phyloP scores from a whole-genome alignment of 1,140 invertebrate genomes.

The Varroa destructor region DNA sequence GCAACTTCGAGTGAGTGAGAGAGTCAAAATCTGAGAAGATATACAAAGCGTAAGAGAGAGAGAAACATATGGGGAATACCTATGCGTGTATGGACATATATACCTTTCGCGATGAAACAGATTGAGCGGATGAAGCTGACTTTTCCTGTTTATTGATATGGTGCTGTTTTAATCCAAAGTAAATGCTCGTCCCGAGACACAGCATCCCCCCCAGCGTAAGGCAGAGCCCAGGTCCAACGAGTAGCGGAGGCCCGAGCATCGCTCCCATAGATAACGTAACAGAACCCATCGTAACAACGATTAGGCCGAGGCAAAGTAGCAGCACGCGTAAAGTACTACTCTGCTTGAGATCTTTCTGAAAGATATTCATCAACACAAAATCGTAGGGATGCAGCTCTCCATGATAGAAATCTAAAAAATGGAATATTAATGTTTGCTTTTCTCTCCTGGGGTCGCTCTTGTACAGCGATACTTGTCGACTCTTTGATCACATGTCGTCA shows the following conservation, averaged over 20 bases:
- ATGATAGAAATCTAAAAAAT: too few species aligned
- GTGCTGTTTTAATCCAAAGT: conserved; percentile 8
- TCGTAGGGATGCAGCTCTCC: too few species aligned
- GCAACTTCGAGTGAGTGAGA: too few species aligned
- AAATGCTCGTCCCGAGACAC: background rate
- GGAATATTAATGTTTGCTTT: too few species aligned
- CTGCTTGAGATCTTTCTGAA: conserved; percentile 12
- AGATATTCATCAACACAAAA: background rate
- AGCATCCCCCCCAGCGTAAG: background rate
- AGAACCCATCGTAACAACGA: background rate
- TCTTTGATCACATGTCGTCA: too few species aligned
- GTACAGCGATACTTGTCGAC: too few species aligned
- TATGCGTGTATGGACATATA: too few species aligned
- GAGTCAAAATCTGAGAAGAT: too few species aligned
- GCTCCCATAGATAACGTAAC: background rate
- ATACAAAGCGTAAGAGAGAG: too few species aligned
- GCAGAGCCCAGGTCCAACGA: background rate
- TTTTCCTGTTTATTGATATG: background rate
- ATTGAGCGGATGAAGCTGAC: conserved; percentile 17
- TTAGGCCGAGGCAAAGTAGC: conserved; percentile 11
- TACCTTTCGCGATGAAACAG: conserved; percentile 16
- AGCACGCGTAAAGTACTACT: background rate
- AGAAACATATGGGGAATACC: too few species aligned
- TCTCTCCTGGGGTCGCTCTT: too few species aligned
- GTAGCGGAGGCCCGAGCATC: background rate